Conservation (phyloP, 1,140 invertebrate species). For the Listronotus oregonensis region DNA sequence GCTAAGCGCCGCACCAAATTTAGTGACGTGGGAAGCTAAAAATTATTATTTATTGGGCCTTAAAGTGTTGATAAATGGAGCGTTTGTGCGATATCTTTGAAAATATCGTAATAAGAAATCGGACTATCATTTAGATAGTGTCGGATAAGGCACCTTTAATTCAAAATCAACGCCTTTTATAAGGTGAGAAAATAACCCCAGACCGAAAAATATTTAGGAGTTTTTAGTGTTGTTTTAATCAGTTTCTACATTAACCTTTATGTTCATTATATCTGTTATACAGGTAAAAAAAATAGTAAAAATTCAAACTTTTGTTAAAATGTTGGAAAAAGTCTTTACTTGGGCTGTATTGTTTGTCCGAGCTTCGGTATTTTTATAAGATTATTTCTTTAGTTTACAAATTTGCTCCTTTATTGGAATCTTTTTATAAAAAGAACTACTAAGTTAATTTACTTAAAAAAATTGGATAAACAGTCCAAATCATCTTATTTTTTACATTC, state of each 20-base stretch:
- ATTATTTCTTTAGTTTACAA: no score
- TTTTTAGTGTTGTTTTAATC: not conserved
- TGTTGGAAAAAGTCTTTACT: no score
- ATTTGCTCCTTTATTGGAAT: no score
- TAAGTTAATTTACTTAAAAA: no score
- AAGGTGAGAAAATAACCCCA: conserved; percentile 38
- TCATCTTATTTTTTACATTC: no score
- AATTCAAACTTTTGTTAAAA: no score
- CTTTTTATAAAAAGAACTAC: no score
- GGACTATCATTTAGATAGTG: conserved; percentile 44
- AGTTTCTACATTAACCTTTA: not conserved
- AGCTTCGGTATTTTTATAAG: no score
- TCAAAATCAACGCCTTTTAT: conserved; percentile 40
- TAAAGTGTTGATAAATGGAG: conserved; percentile 43
- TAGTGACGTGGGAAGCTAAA: conserved; percentile 19
- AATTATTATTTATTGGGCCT: conserved; percentile 39
- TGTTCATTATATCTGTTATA: no score
- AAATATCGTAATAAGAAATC: conserved; percentile 44
- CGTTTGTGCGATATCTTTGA: conserved; percentile 40
- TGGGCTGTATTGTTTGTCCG: no score
- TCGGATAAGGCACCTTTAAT: conserved; percentile 37
- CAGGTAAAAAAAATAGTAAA: no score
- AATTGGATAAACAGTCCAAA: no score
- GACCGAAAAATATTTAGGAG: not conserved
- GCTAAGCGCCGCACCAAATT: conserved; percentile 11